phyloP scores from a whole-genome alignment of 92 coral and sea anemone species.

The Isaurus tuberculatus region DNA sequence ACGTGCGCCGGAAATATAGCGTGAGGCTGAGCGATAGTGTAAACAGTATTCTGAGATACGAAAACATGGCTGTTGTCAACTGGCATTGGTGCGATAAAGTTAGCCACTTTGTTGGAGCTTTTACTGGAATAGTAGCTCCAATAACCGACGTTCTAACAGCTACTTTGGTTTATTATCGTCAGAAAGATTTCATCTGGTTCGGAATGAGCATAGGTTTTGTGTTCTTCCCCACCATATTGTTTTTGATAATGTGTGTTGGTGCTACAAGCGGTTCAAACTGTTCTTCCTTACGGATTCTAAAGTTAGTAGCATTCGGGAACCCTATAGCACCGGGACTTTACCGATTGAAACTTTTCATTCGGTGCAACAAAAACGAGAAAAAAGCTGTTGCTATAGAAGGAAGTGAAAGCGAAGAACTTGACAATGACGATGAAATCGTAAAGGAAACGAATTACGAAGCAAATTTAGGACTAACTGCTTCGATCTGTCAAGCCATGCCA shows the following conservation, averaged over 20 bases:
- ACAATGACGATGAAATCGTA: not conserved
- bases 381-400: not conserved
- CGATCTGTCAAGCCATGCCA: slow-evolving; percentile 11
- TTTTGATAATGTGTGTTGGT: not conserved
- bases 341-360: slow-evolving; percentile 4
- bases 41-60: not conserved
- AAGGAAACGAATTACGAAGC: not conserved
- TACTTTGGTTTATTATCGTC: not conserved
- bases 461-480: not conserved
- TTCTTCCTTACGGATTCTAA: not conserved
- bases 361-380: not conserved
- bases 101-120: not conserved
- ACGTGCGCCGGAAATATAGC: not conserved
- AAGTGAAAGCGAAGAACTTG: not conserved
- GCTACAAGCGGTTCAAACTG: not conserved
- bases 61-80: slow-evolving; percentile 6
- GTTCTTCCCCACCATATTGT: not conserved
- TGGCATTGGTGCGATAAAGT: not conserved
- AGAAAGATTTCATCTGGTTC: slow-evolving; percentile 11
- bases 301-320: not conserved
- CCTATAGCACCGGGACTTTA: slow-evolving; percentile 8
- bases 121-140: not conserved
- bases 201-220: slow-evolving; percentile 7
- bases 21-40: not conserved
- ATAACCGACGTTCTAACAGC: slow-evolving; percentile 7